phyloP scores from a whole-genome alignment of 2,888 invertebrate species.

The Asteroscopus sphinx region DNA sequence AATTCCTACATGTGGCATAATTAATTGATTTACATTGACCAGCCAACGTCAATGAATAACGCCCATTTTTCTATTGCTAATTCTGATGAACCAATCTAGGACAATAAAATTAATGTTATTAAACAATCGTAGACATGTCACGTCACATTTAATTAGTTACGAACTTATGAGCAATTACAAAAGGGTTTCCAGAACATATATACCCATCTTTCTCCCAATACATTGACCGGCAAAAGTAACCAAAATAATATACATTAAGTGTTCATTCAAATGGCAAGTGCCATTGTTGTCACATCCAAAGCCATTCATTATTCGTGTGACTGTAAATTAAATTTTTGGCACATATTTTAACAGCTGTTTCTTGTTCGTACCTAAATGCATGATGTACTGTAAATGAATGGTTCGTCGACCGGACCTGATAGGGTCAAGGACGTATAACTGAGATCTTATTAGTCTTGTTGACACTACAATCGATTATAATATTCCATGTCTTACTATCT shows the following conservation, averaged over 20 bases:
- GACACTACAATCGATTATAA: constrained; percentile 1
- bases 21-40: too few relatives aligned
- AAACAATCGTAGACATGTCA: too few relatives aligned
- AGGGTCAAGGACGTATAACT: constrained; percentile 57
- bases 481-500: neutral
- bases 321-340: constrained; percentile 28
- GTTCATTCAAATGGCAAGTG: constrained; percentile 16
- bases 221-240: too few relatives aligned
- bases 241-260: too few relatives aligned
- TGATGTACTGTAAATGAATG: constrained; percentile 21
- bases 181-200: too few relatives aligned
- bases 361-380: constrained; percentile 19
- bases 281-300: constrained; percentile 23
- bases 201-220: too few relatives aligned
- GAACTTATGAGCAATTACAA: too few relatives aligned
- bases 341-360: constrained; percentile 24
- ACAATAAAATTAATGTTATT: too few relatives aligned
- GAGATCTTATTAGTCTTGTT: constrained; percentile 8
- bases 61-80: neutral
- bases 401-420: constrained; percentile 54
- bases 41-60: neutral
- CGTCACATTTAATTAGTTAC: too few relatives aligned
- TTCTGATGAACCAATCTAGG: too few relatives aligned
- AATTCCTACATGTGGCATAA: too few relatives aligned
- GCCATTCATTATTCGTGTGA: constrained; percentile 6